Evolutionary conservation across 2,113 vertebrate species (phyloP).

Genomic region (Saguinus imperator): DNA sequence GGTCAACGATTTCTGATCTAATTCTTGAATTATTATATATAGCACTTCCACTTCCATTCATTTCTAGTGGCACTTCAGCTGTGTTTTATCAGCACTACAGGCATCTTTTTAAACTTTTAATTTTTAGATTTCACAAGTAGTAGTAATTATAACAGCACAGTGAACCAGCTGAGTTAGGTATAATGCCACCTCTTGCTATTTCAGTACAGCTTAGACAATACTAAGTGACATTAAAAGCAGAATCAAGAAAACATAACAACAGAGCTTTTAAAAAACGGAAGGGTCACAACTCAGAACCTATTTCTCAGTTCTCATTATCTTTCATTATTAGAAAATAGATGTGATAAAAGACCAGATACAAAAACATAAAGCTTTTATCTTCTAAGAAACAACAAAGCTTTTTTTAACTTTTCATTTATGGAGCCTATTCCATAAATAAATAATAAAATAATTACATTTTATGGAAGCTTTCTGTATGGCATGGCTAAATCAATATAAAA

Average conservation of each 20-base stretch:
- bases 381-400: constrained; percentile 39
- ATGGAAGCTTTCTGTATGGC: background rate
- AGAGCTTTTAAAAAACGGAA: constrained; percentile 35
- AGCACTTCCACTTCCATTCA: background rate
- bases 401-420: constrained; percentile 5
- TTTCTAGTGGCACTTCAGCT: constrained; percentile 47
- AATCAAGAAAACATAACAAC: background rate
- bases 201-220: constrained; percentile 27
- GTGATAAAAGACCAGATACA: constrained; percentile 6
- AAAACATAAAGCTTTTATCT: constrained; percentile 17
- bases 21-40: background rate
- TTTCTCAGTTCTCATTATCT: constrained; percentile 6
- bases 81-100: background rate
- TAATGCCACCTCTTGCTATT: constrained; percentile 56
- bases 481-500: constrained; percentile 5
- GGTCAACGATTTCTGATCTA: background rate
- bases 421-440: background rate
- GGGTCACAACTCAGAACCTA: background rate
- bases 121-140: constrained; percentile 65
- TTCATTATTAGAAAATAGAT: constrained; percentile 49
- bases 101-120: constrained; percentile 59
- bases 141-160: constrained; percentile 50
- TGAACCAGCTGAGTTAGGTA: constrained; percentile 52
- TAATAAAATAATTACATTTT: background rate
- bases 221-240: constrained; percentile 30